A percentile compares a stretch with the other conserved stretches of the same genome.
These are phyloP conservation scores for Elysia chlorotica DNA, from an alignment of 1,140 invertebrate genomes.

Conservation along the genomic window DNA sequence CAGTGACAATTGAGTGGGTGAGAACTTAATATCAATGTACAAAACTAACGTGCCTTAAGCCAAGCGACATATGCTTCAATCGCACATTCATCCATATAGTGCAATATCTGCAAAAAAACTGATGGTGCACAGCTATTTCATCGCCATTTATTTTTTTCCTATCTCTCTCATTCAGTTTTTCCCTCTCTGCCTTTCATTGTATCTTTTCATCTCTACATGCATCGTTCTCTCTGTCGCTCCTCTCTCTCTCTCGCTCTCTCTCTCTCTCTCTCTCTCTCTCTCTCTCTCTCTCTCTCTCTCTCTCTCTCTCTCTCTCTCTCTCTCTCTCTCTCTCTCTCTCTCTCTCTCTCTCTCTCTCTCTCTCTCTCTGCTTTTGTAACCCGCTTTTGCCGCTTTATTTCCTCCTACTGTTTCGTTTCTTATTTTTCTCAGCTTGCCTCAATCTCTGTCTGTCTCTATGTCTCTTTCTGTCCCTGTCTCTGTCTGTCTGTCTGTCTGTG, in stretches of 20 bases:
- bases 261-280: constrained; percentile 28
- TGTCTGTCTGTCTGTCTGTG: not conserved
- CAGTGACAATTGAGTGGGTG: too few relatives aligned
- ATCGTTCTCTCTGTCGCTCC: constrained; percentile 29
- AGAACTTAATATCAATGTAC: too few relatives aligned
- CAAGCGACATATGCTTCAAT: too few relatives aligned
- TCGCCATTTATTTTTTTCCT: too few relatives aligned
- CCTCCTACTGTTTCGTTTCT: not conserved
- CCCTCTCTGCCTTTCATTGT: too few relatives aligned
- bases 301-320: constrained; percentile 32
- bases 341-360: constrained; percentile 6
- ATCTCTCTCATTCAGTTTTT: too few relatives aligned
- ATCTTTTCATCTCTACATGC: constrained; percentile 23
- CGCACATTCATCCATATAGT: too few relatives aligned
- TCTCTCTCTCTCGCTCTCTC: constrained; percentile 31
- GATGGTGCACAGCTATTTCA: too few relatives aligned
- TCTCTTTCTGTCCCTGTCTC: constrained; percentile 22
- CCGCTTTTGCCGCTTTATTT: constrained; percentile 30
- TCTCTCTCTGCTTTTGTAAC: constrained; percentile 9
- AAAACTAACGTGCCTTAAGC: too few relatives aligned
- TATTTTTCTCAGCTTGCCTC: constrained; percentile 18
- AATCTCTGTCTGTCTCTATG: constrained; percentile 22
- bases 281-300: constrained; percentile 6
- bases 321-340: constrained; percentile 31
- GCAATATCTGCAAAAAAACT: too few relatives aligned